A percentile compares a stretch with the other conserved stretches of the same genome.
phyloP scores from a whole-genome alignment of 1,140 invertebrate species.

The Whitmania pigra region DNA sequence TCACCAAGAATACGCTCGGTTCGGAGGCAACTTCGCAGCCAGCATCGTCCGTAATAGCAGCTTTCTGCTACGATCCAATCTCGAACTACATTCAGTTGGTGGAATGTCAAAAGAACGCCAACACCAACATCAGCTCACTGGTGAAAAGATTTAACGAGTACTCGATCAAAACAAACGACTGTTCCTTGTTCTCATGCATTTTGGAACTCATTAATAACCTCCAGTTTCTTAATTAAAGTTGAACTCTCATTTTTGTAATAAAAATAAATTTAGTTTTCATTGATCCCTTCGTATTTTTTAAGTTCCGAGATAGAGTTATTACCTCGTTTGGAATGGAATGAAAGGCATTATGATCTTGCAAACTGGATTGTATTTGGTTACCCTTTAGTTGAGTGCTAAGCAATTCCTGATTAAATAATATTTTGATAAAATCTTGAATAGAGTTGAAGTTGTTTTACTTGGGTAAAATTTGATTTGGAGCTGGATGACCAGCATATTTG shows the following conservation, averaged over 20 bases:
- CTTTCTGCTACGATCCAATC: conserved; percentile 72
- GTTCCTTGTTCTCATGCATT: conserved; percentile 73
- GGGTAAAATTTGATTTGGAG: no score
- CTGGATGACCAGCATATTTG: no score
- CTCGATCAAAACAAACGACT: conserved; percentile 54
- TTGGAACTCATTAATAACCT: conserved; percentile 70
- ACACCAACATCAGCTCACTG: conserved; percentile 43
- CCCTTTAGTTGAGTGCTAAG: no score
- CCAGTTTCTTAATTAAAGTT: conserved; percentile 28
- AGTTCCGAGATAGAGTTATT: no score
- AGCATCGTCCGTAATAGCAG: conserved; percentile 61
- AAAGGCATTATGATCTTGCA: no score
- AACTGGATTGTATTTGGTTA: no score
- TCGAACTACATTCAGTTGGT: conserved; percentile 72
- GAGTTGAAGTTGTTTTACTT: no score
- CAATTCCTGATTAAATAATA: no score
- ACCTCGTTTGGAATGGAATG: no score
- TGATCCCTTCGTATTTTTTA: not conserved
- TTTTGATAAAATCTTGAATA: no score
- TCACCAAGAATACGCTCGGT: conserved; percentile 53
- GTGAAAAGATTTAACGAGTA: conserved; percentile 59
- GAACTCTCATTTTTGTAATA: not conserved
- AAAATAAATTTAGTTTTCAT: not conserved
- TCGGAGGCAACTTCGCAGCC: conserved; percentile 52
- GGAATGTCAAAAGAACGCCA: conserved; percentile 44